These are phyloP conservation scores for Acyrthosiphon pisum DNA, from an alignment of 1,140 invertebrate genomes.

Conservation along the genomic window DNA sequence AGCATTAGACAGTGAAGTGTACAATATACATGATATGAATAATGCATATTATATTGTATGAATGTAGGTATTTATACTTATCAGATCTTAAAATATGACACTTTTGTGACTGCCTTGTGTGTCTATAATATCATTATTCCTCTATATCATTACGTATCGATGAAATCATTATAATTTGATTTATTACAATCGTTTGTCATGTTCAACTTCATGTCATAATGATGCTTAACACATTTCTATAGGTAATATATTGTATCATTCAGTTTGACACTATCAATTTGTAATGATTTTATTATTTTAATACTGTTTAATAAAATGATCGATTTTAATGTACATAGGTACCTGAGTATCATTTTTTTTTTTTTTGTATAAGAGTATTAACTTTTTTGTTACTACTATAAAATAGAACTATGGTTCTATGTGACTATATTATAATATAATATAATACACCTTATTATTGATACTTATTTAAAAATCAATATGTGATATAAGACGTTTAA, in stretches of 20 bases:
- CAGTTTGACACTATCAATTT: neutral
- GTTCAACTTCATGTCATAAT: constrained; percentile 19
- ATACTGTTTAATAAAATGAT: neutral
- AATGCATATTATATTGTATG: neutral
- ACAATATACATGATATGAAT: neutral
- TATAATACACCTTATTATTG: neutral
- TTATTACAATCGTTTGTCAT: constrained; percentile 48
- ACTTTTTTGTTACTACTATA: neutral
- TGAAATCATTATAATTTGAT: constrained; percentile 44
- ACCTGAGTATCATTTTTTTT: neutral
- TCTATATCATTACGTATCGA: constrained; percentile 31
- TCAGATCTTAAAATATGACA: neutral
- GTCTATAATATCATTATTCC: neutral
- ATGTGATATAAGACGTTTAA: neutral
- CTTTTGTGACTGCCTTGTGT: neutral
- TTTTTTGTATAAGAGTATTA: neutral
- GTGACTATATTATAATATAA: neutral
- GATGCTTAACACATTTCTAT: neutral
- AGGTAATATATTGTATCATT: neutral
- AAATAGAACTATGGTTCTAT: neutral
- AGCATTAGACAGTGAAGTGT: neutral
- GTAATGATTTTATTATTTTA: neutral
- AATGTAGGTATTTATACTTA: neutral
- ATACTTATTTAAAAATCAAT: neutral
- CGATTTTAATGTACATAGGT: neutral